A percentile compares a stretch with the other conserved stretches of the same genome.
These are phyloP conservation scores for Bombylius major DNA, from an alignment of 2,888 invertebrate genomes.

Conservation along the genomic window DNA sequence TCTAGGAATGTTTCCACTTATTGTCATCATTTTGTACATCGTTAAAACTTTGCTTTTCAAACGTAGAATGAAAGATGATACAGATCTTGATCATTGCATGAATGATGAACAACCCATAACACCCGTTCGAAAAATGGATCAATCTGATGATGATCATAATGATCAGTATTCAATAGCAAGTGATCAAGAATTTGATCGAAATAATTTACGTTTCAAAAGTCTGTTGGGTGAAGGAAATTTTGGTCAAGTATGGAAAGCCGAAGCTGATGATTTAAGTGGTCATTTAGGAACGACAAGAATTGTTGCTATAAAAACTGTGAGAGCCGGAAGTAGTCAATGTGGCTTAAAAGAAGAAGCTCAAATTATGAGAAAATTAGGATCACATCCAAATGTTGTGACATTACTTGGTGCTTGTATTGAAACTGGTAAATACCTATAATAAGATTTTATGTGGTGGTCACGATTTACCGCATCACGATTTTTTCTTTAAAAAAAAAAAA, in stretches of 20 bases:
- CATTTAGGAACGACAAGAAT: slow-evolving; percentile 63
- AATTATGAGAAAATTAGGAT: slow-evolving; percentile 72
- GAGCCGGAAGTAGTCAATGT: slow-evolving; percentile 63
- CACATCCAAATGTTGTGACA: slow-evolving; percentile 71
- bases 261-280: slow-evolving; percentile 66
- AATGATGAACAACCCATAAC: slow-evolving; percentile 41
- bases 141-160: slow-evolving; percentile 17
- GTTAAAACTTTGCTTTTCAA: slow-evolving; percentile 43
- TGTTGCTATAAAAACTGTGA: slow-evolving; percentile 76
- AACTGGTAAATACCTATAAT: slow-evolving; percentile 44
- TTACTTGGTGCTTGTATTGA: slow-evolving; percentile 72
- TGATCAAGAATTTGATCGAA: slow-evolving; percentile 58
- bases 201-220: slow-evolving; percentile 62
- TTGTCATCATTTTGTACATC: slow-evolving; percentile 45
- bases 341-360: slow-evolving; percentile 67
- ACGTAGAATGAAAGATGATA: slow-evolving; percentile 33
- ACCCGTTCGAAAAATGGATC: slow-evolving; percentile 33
- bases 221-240: slow-evolving; percentile 75
- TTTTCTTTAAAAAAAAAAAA: no score
- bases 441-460: no score
- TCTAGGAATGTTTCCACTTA: slow-evolving; percentile 45
- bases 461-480: no score
- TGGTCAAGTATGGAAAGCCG: slow-evolving; percentile 79
- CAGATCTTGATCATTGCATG: slow-evolving; percentile 49
- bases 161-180: slow-evolving; percentile 31